These are phyloP conservation scores for Procambarus clarkii DNA, from an alignment of 1,140 invertebrate genomes.

Conservation along the genomic window DNA sequence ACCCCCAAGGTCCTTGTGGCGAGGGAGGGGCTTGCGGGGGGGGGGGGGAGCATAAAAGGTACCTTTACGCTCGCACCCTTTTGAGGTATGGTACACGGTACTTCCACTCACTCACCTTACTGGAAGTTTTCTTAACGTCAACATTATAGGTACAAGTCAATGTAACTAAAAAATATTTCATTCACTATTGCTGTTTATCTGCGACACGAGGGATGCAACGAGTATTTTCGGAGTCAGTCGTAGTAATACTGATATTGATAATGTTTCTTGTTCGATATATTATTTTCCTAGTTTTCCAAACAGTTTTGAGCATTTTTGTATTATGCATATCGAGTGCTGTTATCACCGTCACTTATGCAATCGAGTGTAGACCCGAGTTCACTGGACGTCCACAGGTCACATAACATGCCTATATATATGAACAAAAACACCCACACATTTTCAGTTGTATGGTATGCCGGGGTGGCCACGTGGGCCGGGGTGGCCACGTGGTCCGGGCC, in stretches of 20 bases:
- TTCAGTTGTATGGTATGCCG: background rate
- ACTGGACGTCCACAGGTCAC: background rate
- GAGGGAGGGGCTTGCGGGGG: background rate
- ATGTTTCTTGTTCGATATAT: constrained; percentile 29
- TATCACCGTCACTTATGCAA: constrained; percentile 42
- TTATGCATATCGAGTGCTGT: background rate
- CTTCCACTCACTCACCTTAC: background rate
- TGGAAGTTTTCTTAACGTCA: background rate
- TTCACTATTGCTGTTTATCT: background rate
- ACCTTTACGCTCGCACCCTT: background rate
- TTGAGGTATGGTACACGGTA: constrained; percentile 4
- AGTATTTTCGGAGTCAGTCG: background rate
- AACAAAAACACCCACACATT: background rate
- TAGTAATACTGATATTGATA: constrained; percentile 40
- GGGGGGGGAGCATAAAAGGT: background rate
- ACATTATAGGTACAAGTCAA: background rate
- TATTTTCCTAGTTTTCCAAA: background rate
- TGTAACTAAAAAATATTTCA: background rate
- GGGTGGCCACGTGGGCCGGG: background rate
- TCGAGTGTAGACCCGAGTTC: background rate
- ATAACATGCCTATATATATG: background rate
- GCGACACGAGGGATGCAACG: background rate
- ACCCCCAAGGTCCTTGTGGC: constrained; percentile 6
- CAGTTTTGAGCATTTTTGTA: constrained; percentile 52
- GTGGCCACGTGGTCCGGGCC: background rate